These are phyloP conservation scores for Lasius fuliginosus DNA, from an alignment of 2,888 invertebrate genomes.

Conservation along the genomic window DNA sequence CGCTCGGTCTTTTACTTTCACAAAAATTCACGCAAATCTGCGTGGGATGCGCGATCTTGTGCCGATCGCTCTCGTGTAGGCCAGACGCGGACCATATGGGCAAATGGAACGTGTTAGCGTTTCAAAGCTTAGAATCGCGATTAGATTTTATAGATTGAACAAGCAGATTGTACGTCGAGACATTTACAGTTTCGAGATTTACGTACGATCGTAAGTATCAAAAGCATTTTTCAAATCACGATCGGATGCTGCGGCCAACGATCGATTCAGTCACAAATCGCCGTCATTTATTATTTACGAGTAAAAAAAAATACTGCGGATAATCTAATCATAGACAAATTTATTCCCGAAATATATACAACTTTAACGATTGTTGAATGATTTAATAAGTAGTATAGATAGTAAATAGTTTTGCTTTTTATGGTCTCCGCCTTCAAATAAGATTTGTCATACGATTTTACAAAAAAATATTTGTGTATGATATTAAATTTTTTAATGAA, in stretches of 20 bases:
- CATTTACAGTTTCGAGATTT: not conserved
- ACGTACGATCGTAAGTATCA: not conserved
- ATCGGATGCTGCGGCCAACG: too few relatives aligned
- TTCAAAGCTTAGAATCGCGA: not conserved
- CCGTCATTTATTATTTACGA: not conserved
- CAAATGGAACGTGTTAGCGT: not conserved
- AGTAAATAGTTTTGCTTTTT: not conserved
- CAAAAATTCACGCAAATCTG: conserved; percentile 51
- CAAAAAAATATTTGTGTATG: not conserved
- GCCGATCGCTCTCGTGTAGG: too few relatives aligned
- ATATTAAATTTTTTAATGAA: not conserved
- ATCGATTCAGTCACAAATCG: not conserved
- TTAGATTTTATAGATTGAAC: not conserved
- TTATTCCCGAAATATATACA: not conserved
- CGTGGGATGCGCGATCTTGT: conserved; percentile 21
- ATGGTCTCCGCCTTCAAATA: not conserved
- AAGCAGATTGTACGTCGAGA: not conserved
- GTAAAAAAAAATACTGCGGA: not conserved
- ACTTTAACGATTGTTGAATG: not conserved
- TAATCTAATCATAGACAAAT: not conserved
- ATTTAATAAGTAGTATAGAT: not conserved
- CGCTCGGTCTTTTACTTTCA: conserved; percentile 63
- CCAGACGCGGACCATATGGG: not conserved
- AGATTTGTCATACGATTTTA: not conserved
- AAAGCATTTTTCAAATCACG: not conserved